phyloP scores from a whole-genome alignment of 1,140 invertebrate genomes.

The Pseudomyrmex gracilis region DNA sequence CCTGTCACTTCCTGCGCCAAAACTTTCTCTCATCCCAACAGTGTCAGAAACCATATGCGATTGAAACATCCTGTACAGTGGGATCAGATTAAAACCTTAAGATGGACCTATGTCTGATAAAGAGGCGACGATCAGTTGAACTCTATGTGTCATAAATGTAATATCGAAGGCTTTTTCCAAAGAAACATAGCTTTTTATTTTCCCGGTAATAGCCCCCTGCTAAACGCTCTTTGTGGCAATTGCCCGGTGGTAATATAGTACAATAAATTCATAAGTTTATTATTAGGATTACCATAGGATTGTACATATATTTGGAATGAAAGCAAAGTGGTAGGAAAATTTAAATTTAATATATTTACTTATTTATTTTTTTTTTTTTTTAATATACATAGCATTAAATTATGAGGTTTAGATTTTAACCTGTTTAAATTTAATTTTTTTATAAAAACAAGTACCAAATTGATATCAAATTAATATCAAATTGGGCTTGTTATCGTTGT shows the following conservation, averaged over 20 bases:
- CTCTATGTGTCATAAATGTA: constrained; percentile 16
- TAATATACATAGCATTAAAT: constrained; percentile 2
- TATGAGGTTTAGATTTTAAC: too few species aligned
- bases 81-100: constrained; percentile 93
- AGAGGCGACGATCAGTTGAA: constrained; percentile 29
- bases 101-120: constrained; percentile 88
- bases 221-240: background rate
- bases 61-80: constrained; percentile 92
- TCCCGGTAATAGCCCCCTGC: background rate
- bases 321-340: background rate
- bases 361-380: constrained; percentile 14
- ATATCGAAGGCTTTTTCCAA: constrained; percentile 24
- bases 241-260: constrained; percentile 26
- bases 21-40: constrained; percentile 92
- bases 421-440: constrained; percentile 12
- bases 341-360: background rate
- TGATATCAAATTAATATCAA: background rate
- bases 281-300: background rate
- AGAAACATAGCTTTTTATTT: constrained; percentile 33
- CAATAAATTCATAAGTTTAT: background rate
- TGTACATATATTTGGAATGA: background rate
- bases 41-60: constrained; percentile 93
- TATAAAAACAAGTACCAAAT: background rate
- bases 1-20: constrained; percentile 91
- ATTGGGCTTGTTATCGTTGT: constrained; percentile 24